Evolutionary conservation across 2,888 invertebrate genomes (phyloP).

Genomic region (Mythimna pallens): DNA sequence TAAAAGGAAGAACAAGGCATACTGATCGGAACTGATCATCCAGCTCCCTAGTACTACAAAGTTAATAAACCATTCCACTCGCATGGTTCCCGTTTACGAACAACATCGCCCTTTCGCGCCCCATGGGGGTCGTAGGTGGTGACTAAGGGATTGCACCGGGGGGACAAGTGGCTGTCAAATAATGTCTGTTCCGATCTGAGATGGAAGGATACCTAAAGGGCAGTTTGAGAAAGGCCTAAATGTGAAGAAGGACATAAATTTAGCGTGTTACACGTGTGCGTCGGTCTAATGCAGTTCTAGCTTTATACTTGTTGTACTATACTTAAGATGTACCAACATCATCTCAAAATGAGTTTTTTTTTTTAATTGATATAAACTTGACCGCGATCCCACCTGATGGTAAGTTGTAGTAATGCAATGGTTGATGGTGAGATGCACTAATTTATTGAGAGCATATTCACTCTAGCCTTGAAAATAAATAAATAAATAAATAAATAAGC

Average conservation of each 20-base stretch:
- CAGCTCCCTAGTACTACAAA: constrained; percentile 6
- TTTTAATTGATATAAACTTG: too few species aligned
- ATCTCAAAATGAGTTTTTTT: too few species aligned
- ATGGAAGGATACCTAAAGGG: constrained; percentile 3
- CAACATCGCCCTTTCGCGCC: constrained; percentile 29
- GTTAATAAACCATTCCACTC: constrained; percentile 38
- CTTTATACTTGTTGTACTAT: too few species aligned
- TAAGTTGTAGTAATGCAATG: too few species aligned
- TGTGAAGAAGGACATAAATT: not conserved
- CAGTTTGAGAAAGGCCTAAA: not conserved
- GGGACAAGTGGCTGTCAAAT: constrained; percentile 45
- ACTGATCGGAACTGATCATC: not conserved
- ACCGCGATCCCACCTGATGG: too few species aligned
- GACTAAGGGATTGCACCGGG: constrained; percentile 45
- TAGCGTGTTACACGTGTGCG: too few species aligned
- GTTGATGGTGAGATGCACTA: too few species aligned
- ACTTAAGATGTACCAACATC: too few species aligned
- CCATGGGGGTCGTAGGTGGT: constrained; percentile 47
- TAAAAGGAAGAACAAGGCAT: not conserved
- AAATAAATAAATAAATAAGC: too few species aligned
- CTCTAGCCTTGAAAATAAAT: too few species aligned
- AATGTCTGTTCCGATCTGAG: constrained; percentile 20
- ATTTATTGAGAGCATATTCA: too few species aligned
- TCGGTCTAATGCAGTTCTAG: too few species aligned
- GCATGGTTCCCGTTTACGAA: constrained; percentile 32